A percentile compares a stretch with the other conserved stretches of the same genome.
Conservation (phyloP, 2,888 invertebrate genomes). For the Dasypolia templi region DNA sequence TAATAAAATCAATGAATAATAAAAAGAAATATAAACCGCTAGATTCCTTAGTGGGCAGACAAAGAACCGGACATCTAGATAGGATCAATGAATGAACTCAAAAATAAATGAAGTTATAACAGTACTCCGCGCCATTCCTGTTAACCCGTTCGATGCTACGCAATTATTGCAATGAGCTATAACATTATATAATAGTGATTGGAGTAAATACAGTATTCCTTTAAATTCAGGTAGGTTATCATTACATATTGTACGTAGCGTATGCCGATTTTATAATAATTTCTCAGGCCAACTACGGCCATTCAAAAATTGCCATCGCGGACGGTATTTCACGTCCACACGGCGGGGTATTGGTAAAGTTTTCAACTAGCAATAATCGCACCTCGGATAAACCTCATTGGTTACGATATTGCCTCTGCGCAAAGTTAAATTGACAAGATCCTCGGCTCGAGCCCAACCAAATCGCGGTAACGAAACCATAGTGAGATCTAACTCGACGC, state of each 20-base stretch:
- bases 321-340: conserved; percentile 89
- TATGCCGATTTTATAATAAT: accelerated
- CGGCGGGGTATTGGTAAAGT: conserved; percentile 92
- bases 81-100: conserved; percentile 40
- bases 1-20: conserved; percentile 1
- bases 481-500: conserved; percentile 70
- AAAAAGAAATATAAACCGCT: conserved; percentile 31
- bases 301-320: conserved; percentile 87
- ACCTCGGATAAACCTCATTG: conserved; percentile 96
- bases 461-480: conserved; percentile 62
- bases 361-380: conserved; percentile 98
- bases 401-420: conserved; percentile 98
- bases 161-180: conserved; percentile 41
- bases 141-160: conserved; percentile 30
- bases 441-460: conserved; percentile 12
- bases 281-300: conserved; percentile 78
- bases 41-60: conserved; percentile 48
- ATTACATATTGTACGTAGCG: too few species aligned
- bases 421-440: conserved; percentile 91
- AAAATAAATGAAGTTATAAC: conserved; percentile 50
- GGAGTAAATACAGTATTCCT: conserved; percentile 21
- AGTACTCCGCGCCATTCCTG: conserved; percentile 33
- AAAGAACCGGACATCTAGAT: conserved; percentile 62
- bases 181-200: conserved; percentile 27
- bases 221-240: not conserved